phyloP scores from a whole-genome alignment of 2,113 vertebrate species.

The Mesocricetus auratus region DNA sequence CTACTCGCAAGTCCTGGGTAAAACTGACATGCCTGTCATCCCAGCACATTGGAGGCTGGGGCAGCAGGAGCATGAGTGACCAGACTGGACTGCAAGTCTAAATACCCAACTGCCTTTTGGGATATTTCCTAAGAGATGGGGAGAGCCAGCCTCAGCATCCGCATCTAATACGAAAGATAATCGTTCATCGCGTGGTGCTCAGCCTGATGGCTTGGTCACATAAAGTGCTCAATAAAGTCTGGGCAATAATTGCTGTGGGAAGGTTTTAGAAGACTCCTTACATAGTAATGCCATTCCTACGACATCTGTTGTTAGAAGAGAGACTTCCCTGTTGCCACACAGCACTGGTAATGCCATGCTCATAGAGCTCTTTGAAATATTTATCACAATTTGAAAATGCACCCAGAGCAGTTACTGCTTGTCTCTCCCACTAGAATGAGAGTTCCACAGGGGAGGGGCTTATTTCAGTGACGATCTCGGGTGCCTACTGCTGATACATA shows the following conservation, averaged over 20 bases:
- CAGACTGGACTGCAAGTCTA: neutral
- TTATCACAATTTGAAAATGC: neutral
- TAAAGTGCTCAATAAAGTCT: slow-evolving; percentile 39
- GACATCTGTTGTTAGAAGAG: slow-evolving; percentile 30
- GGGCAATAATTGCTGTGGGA: neutral
- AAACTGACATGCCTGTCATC: neutral
- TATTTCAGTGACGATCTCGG: no score
- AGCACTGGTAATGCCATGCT: neutral
- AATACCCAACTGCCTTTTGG: neutral
- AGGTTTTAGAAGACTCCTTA: slow-evolving; percentile 20
- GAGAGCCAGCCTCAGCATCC: neutral
- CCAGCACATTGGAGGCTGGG: neutral
- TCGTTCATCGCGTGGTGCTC: neutral
- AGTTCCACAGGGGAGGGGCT: neutral
- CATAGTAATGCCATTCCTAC: neutral
- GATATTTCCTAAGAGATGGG: slow-evolving; percentile 3
- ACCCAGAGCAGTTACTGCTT: neutral
- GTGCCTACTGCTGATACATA: neutral
- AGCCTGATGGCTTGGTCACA: neutral
- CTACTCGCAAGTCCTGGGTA: neutral
- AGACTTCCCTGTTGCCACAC: neutral
- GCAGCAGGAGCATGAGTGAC: neutral
- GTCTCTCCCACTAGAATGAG: neutral
- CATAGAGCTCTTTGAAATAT: neutral
- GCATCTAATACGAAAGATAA: neutral